phyloP scores from a whole-genome alignment of 1,140 invertebrate species.

The Macrosteles quadrilineatus region DNA sequence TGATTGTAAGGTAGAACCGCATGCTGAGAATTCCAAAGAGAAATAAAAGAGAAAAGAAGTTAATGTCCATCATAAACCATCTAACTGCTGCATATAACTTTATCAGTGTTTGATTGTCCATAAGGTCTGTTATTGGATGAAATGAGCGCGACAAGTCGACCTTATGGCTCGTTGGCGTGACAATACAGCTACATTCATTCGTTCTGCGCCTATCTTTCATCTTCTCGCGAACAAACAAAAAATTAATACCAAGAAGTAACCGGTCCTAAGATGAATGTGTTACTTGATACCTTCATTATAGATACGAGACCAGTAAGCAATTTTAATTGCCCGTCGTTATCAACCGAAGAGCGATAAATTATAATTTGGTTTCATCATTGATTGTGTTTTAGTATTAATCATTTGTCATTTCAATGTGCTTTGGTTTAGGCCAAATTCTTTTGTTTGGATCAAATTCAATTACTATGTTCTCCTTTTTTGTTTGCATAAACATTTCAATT shows the following conservation, averaged over 20 bases:
- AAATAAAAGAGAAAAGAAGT: neutral
- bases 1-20: too few species aligned
- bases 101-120: slow-evolving; percentile 3
- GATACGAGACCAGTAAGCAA: neutral
- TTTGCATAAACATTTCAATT: too few species aligned
- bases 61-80: neutral
- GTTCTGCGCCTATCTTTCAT: neutral
- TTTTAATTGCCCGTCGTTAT: neutral
- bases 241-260: neutral
- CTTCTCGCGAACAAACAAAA: neutral
- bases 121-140: slow-evolving; percentile 2
- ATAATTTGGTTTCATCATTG: neutral
- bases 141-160: neutral
- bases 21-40: neutral
- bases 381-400: neutral
- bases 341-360: neutral
- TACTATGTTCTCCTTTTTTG: too few species aligned
- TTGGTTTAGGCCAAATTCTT: too few species aligned
- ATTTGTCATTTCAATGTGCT: too few species aligned
- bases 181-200: neutral
- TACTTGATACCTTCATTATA: slow-evolving; percentile 12
- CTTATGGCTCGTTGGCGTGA: neutral
- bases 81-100: neutral
- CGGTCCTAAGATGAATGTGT: neutral
- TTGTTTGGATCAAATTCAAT: too few species aligned